Evolutionary conservation across 2,113 vertebrate species (phyloP).

Genomic region (Upupa epops): DNA sequence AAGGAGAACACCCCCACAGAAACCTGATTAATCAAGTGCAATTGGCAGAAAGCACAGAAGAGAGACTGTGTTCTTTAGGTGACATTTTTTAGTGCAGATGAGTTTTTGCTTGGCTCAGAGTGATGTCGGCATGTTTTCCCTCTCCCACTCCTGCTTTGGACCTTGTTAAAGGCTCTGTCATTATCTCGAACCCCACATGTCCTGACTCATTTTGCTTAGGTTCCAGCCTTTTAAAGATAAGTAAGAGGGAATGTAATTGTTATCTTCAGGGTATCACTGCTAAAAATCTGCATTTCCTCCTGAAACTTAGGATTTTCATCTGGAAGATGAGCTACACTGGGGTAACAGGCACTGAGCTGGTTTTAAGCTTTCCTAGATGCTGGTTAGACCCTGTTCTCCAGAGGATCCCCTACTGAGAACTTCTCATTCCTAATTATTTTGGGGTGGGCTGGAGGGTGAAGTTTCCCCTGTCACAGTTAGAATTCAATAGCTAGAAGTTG

Average conservation of each 20-base stretch:
- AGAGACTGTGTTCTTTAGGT: not conserved
- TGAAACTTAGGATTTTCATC: not conserved
- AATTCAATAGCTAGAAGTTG: not conserved
- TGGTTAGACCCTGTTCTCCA: not conserved
- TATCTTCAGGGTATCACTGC: not conserved
- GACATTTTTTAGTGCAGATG: not conserved
- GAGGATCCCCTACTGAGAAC: not conserved
- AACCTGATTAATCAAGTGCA: constrained; percentile 33
- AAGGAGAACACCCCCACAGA: constrained; percentile 31
- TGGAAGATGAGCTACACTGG: not conserved
- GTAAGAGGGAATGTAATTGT: not conserved
- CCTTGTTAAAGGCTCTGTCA: not conserved
- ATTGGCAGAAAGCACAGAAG: not conserved
- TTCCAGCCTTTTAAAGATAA: not conserved
- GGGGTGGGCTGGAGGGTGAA: not conserved
- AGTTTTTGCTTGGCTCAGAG: not conserved
- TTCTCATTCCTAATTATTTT: not conserved
- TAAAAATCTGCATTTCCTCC: not conserved
- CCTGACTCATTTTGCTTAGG: not conserved
- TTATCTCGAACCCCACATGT: not conserved
- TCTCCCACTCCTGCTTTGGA: not conserved
- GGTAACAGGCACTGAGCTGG: not conserved
- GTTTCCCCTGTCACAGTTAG: not conserved
- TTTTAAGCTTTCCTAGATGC: not conserved
- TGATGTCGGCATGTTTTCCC: not conserved